Evolutionary conservation across 2,797 vertebrate species (phyloP).

Genomic region (Selene dorsalis): DNA sequence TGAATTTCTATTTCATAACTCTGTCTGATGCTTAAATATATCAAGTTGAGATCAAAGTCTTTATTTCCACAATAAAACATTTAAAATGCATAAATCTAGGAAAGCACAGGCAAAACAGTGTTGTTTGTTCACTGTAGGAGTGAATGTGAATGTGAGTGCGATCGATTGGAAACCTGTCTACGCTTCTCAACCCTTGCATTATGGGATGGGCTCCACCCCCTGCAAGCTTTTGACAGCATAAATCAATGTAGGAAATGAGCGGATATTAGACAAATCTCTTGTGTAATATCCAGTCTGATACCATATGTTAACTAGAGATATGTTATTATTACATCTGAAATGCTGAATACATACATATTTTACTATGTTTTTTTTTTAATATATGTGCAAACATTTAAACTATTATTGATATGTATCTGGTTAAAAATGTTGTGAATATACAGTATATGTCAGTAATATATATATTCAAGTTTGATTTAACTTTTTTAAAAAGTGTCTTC

Average conservation of each 20-base stretch:
- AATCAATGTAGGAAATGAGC: conserved; percentile 3
- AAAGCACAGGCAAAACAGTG: background rate
- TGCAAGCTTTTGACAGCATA: background rate
- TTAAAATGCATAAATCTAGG: background rate
- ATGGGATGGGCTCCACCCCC: background rate
- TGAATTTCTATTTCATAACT: background rate
- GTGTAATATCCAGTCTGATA: too few species aligned
- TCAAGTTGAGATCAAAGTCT: background rate
- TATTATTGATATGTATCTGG: too few species aligned
- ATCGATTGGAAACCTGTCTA: conserved; percentile 15
- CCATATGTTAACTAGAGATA: too few species aligned
- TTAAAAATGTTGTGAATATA: too few species aligned
- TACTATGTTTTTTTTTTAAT: too few species aligned
- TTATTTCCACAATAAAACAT: background rate
- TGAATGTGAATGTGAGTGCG: conserved; percentile 5
- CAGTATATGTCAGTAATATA: too few species aligned
- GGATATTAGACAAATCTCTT: background rate
- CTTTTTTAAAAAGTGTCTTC: too few species aligned
- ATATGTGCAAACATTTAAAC: too few species aligned
- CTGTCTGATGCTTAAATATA: background rate
- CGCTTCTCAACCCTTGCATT: conserved; percentile 3
- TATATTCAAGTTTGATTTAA: too few species aligned
- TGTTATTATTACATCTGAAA: too few species aligned
- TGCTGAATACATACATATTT: too few species aligned
- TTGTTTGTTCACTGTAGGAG: background rate